Conservation (phyloP, 2,888 invertebrate species). For the Hirtodrosophila alboralis region DNA sequence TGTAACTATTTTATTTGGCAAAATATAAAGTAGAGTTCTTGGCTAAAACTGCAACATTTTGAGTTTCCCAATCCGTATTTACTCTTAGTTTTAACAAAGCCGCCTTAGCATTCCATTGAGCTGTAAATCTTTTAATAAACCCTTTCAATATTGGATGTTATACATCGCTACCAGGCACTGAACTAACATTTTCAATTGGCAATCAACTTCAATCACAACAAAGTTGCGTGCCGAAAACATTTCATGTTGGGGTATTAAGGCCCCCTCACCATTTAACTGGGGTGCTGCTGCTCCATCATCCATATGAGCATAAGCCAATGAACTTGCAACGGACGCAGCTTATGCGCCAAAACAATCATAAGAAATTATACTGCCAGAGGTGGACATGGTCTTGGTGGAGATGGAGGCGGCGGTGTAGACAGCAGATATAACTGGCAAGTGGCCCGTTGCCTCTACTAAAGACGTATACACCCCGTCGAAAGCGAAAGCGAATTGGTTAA, state of each 20-base stretch:
- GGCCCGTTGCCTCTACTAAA: slow-evolving; percentile 26
- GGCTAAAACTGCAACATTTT: too few species aligned
- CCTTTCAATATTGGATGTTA: slow-evolving; percentile 5
- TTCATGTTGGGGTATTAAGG: slow-evolving; percentile 39
- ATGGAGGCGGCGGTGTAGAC: neutral
- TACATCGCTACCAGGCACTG: slow-evolving; percentile 17
- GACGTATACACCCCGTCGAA: slow-evolving; percentile 17
- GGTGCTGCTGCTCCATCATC: slow-evolving; percentile 6
- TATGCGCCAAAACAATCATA: slow-evolving; percentile 50
- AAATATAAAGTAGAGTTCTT: too few species aligned
- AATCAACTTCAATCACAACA: slow-evolving; percentile 23
- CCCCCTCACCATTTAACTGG: slow-evolving; percentile 13
- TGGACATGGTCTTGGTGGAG: neutral
- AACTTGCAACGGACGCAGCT: slow-evolving; percentile 44
- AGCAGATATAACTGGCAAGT: slow-evolving; percentile 30
- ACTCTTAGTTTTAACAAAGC: too few species aligned
- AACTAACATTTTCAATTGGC: too few species aligned
- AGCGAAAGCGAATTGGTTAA: slow-evolving; percentile 72
- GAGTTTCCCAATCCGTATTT: too few species aligned
- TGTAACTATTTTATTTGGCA: too few species aligned
- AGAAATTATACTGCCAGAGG: slow-evolving; percentile 33
- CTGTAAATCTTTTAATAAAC: slow-evolving; percentile 7
- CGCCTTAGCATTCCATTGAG: neutral
- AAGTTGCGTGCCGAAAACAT: slow-evolving; percentile 65
- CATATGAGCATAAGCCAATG: slow-evolving; percentile 38